phyloP scores from a whole-genome alignment of 2,888 invertebrate species.

The Chrysodeixis includens region DNA sequence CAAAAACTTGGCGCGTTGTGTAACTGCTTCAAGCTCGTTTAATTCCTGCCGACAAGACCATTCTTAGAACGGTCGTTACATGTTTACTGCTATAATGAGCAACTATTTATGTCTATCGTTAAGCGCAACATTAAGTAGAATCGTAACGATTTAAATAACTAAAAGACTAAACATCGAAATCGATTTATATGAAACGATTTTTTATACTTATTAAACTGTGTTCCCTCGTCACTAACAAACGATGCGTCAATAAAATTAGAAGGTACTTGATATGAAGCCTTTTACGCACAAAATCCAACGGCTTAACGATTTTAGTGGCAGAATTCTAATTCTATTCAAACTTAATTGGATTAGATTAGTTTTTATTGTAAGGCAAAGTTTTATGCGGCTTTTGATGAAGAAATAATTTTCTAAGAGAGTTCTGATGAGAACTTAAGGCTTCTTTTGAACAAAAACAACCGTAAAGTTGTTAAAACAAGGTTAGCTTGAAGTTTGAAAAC shows the following conservation, averaged over 20 bases:
- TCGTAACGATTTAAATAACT: not conserved
- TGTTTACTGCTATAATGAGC: not conserved
- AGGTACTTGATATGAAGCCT: constrained; percentile 59
- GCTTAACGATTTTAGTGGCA: constrained; percentile 63
- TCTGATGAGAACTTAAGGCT: constrained; percentile 11
- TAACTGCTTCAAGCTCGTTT: not conserved
- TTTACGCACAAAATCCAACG: constrained; percentile 59
- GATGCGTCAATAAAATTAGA: constrained; percentile 47
- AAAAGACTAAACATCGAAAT: not conserved
- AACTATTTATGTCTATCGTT: not conserved
- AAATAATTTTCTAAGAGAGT: constrained; percentile 19
- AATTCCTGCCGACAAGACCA: not conserved
- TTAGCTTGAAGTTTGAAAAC: not conserved
- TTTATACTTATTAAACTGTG: constrained; percentile 28
- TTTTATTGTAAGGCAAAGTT: constrained; percentile 35
- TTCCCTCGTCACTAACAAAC: constrained; percentile 35
- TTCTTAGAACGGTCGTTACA: not conserved
- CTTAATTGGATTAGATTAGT: constrained; percentile 64
- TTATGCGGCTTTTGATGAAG: constrained; percentile 20
- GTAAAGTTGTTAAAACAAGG: not conserved
- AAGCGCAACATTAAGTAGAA: not conserved
- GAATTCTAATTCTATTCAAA: constrained; percentile 56
- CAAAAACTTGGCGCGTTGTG: not conserved
- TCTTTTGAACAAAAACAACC: constrained; percentile 19
- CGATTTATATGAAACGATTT: no score